A percentile compares a stretch with the other conserved stretches of the same genome.
phyloP scores from a whole-genome alignment of 2,797 vertebrate species.

The Percopsis omiscomaycus region DNA sequence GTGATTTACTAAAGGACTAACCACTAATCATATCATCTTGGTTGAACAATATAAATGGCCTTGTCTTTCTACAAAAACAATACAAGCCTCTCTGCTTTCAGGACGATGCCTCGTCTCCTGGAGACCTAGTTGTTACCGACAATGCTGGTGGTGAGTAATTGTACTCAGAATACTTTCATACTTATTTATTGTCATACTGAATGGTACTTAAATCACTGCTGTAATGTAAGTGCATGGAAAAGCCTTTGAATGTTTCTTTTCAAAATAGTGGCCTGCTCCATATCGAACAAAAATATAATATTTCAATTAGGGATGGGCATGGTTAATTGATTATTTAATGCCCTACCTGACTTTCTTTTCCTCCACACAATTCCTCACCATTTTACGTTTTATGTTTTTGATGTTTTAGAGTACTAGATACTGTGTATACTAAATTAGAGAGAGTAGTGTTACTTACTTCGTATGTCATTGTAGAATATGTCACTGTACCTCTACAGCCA shows the following conservation, averaged over 20 bases:
- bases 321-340: too few relatives aligned
- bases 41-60: background rate
- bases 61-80: constrained; percentile 16
- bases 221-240: background rate
- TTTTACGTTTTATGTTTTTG: background rate
- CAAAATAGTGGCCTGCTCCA: background rate
- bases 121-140: constrained; percentile 93
- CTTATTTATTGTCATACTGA: too few relatives aligned
- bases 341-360: too few relatives aligned
- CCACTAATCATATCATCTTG: background rate
- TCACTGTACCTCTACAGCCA: background rate
- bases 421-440: too few relatives aligned
- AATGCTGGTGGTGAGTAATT: constrained; percentile 80
- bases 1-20: background rate
- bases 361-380: too few relatives aligned
- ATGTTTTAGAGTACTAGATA: too few relatives aligned
- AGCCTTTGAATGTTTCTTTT: background rate
- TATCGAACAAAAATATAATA: too few relatives aligned
- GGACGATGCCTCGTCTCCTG: constrained; percentile 96
- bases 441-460: too few relatives aligned
- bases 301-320: too few relatives aligned
- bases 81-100: constrained; percentile 50
- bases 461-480: background rate
- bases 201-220: too few relatives aligned
- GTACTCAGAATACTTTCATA: too few relatives aligned